Base-by-base conservation (phyloP, 2,888 invertebrate species). In the Noctua janthina region DNA sequence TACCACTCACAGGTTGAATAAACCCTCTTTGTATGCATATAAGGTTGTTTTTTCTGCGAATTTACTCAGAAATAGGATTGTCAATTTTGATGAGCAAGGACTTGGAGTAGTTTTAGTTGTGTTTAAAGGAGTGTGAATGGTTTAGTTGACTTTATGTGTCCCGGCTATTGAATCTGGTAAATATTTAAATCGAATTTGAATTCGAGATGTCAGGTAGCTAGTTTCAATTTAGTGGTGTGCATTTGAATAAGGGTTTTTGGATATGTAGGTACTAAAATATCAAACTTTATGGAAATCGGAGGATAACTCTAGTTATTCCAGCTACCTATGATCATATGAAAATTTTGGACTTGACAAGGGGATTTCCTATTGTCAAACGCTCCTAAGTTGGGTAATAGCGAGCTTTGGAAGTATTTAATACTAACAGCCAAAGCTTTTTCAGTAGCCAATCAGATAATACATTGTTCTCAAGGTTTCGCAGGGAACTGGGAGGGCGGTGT, bases 31-130 rank as follows among this genome's bases (percentile, higher is more conserved):
- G 29, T 35, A 71, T 59, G 39, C 71, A 15, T 20, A 81, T 89
- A 90, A 78, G 81, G 78, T 79, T 82, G 78, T 70, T 78, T 89
- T 90, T 92, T 46, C 76, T 49, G 64, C 79, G 76, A 82, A 64
- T 70, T 66, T 46, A 23, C 62, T 49, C 59, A 71, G 15, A 64
- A 59, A 70, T 66, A 79, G 46, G 62, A 29, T 85, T 82, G 81
- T 77, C 73, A 78, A 82, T 83, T 83, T 82, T 82, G 87, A 90
- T 81, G 84, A 79, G 79, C 62, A 72, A 66, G 74, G 83, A 88
- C 82, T 87, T 87, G 83, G 75, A 83, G 82, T 83, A 88, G 87
- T 90, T 91, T 91, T 88, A 89, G 90, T 89, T 90, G 85, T 83
- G 86, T 91, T 87, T 87, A 84, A 77, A 87, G 84, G 86, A 84